Evolutionary conservation across 2,888 invertebrate genomes (phyloP).

Genomic region (Dendrolimus pini): DNA sequence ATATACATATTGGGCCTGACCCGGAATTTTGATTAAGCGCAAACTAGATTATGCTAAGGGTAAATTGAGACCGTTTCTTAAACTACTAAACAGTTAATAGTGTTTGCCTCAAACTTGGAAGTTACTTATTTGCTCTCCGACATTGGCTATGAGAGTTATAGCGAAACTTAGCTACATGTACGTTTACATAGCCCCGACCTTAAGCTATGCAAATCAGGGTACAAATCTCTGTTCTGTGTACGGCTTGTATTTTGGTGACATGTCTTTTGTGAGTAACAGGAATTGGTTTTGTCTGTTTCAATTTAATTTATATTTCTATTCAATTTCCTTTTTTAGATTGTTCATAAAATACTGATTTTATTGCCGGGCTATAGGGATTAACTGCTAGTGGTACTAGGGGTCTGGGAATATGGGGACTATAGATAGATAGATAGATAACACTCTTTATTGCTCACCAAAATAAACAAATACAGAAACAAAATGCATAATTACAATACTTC

Average conservation of each 20-base stretch:
- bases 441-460: too few species aligned
- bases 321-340: too few species aligned
- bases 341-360: too few species aligned
- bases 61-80: constrained; percentile 63
- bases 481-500: too few species aligned
- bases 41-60: constrained; percentile 61
- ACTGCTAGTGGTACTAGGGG: too few species aligned
- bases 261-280: not conserved
- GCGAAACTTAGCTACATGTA: constrained; percentile 43
- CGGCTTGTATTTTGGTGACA: constrained; percentile 20
- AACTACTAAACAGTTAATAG: constrained; percentile 67
- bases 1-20: constrained; percentile 50
- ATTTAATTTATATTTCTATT: not conserved
- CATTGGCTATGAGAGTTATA: constrained; percentile 54
- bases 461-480: too few species aligned
- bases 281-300: not conserved
- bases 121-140: constrained; percentile 58
- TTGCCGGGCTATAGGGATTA: too few species aligned
- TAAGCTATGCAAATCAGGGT: constrained; percentile 52
- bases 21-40: constrained; percentile 67
- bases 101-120: constrained; percentile 55
- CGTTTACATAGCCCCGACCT: constrained; percentile 20
- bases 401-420: too few species aligned
- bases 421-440: too few species aligned
- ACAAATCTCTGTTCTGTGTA: constrained; percentile 39